Evolutionary conservation across 1,140 invertebrate genomes (phyloP), one percentile per base, ranked within the genome.

Genomic region (Holcopasites calliopsidis): DNA sequence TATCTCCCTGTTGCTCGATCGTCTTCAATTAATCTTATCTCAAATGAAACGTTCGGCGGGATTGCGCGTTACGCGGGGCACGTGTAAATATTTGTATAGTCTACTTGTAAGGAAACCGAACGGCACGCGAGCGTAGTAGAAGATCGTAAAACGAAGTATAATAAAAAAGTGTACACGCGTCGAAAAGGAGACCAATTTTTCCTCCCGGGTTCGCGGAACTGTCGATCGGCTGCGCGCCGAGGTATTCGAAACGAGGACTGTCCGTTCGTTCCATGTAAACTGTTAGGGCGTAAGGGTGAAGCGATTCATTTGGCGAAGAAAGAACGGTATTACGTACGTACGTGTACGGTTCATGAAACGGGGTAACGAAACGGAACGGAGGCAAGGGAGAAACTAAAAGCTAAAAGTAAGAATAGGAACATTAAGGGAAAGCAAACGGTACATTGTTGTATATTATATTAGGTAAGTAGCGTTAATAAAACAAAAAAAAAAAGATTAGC

Each of bases 51-150:
- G 40, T 21, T n/a, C 18, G 1, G 7, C 26, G 66, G 33, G 33
- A 13, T 66, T 49, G 42, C 26, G 64, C 65, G 55, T 65, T 35
- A 55, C 52, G 73, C 44, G 44, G 26, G 68, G 77, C 79, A 83
- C 52, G 47, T 91, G 90, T 91, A 91, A 84, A 91, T 91, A 91
- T 84, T 88, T 91, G 90, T 91, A 91, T 90, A 91, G 85, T 85
- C 83, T 60, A 88, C 87, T 88, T 87, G 69, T 86, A 86, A 77
- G 70, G 60, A 35, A 31, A 38, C n/a, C 28, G 61, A 23, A 52
- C 16, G 55, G 35, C 28, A 49, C 18, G 23, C 11, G 16, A 11
- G 11, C 2, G 16, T 3, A 3, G 7, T 6, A 13, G 3, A 7
- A 0, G 1, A 28, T 6, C 2, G 13, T 26, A 3, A 10, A 2